These are phyloP conservation scores for Anoplius nigerrimus DNA, from an alignment of 2,888 invertebrate species.

Conservation along the genomic window DNA sequence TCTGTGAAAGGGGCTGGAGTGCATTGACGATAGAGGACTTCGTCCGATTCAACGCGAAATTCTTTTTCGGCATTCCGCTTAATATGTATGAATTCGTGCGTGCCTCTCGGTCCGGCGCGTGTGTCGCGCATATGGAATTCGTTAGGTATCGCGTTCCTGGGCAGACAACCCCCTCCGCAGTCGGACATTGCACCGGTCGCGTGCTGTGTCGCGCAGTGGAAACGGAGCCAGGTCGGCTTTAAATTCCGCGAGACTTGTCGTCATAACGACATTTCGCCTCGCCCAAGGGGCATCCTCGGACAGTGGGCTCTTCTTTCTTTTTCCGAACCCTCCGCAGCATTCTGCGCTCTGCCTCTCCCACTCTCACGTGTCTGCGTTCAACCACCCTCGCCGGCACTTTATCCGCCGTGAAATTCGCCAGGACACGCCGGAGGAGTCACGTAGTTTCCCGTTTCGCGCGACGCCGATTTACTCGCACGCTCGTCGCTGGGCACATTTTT, in stretches of 20 bases:
- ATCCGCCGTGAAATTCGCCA: constrained; percentile 53
- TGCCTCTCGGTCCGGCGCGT: too few relatives aligned
- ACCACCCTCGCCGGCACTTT: constrained; percentile 31
- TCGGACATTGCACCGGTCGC: neutral
- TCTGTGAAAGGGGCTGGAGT: too few relatives aligned
- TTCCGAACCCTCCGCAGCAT: too few relatives aligned
- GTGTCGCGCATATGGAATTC: too few relatives aligned
- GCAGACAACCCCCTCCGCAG: too few relatives aligned
- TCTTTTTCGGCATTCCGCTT: too few relatives aligned
- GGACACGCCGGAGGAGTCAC: constrained; percentile 40
- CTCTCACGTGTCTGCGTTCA: neutral
- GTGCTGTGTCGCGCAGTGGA: constrained; percentile 4
- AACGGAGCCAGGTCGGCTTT: constrained; percentile 11
- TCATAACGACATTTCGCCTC: constrained; percentile 9
- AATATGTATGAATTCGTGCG: too few relatives aligned
- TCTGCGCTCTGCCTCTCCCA: neutral
- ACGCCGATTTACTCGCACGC: constrained; percentile 47
- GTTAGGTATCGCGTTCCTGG: too few relatives aligned
- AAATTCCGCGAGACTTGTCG: constrained; percentile 15
- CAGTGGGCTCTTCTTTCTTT: too few relatives aligned
- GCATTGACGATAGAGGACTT: too few relatives aligned
- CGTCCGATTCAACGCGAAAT: too few relatives aligned
- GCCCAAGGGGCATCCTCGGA: neutral
- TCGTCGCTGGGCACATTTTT: too few relatives aligned
- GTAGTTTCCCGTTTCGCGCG: constrained; percentile 46